Conservation (phyloP, 2,797 vertebrate genomes). For the Acomys russatus region DNA sequence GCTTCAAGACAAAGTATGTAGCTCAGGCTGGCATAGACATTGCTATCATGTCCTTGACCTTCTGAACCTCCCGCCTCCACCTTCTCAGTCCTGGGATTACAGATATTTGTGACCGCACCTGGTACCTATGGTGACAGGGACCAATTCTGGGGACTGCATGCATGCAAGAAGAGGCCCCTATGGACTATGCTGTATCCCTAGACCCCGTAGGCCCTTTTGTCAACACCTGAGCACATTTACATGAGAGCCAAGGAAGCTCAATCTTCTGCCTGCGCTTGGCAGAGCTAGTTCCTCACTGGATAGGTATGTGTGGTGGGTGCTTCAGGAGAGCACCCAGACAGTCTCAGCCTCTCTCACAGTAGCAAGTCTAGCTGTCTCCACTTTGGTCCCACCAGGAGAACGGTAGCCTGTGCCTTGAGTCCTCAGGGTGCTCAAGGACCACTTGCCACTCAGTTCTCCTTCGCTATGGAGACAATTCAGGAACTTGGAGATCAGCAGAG, state of each 20-base stretch:
- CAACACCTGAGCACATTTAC: neutral
- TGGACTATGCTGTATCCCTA: neutral
- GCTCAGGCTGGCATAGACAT: neutral
- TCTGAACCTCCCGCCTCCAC: neutral
- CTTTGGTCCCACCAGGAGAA: neutral
- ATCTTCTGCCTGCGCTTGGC: neutral
- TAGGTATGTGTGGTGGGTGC: neutral
- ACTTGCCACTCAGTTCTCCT: neutral
- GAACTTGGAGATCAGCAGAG: neutral
- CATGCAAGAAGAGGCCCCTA: neutral
- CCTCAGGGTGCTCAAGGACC: neutral
- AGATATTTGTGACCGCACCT: neutral
- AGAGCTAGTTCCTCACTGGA: neutral
- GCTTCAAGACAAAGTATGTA: neutral
- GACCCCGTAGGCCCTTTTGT: neutral
- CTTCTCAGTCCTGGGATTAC: neutral
- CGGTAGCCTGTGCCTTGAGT: neutral
- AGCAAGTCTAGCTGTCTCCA: no score
- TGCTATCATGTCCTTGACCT: no score
- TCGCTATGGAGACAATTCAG: neutral
- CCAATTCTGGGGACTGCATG: neutral
- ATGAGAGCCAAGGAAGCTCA: neutral
- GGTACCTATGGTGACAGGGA: neutral
- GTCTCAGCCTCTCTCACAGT: neutral
- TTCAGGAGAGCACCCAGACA: neutral